A percentile compares a stretch with the other conserved stretches of the same genome.
These are phyloP conservation scores for Chouioia cunea DNA, from an alignment of 2,888 invertebrate species.

Conservation along the genomic window DNA sequence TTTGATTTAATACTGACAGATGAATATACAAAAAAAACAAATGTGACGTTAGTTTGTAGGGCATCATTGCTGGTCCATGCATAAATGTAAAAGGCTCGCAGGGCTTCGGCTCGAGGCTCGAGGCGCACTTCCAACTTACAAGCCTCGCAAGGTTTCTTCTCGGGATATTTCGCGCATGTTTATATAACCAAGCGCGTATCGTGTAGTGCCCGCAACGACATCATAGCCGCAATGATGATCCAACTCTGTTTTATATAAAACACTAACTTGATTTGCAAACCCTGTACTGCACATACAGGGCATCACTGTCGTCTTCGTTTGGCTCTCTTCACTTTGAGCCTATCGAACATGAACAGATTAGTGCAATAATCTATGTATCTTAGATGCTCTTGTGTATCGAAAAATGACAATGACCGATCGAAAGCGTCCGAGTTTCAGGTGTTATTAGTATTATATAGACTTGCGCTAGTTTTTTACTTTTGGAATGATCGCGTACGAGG, in stretches of 20 bases:
- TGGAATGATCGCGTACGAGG: too few relatives aligned
- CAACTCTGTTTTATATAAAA: constrained; percentile 64
- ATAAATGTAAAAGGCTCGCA: constrained; percentile 60
- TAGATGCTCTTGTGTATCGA: not conserved
- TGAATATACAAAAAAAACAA: too few relatives aligned
- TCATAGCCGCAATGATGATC: constrained; percentile 53
- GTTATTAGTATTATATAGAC: too few relatives aligned
- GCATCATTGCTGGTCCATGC: constrained; percentile 61
- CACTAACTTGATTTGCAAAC: constrained; percentile 65
- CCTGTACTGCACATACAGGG: constrained; percentile 57
- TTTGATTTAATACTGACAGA: too few relatives aligned
- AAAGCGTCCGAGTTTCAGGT: too few relatives aligned
- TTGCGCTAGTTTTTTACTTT: not conserved
- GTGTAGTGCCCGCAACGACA: constrained; percentile 50
- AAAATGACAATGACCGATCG: too few relatives aligned
- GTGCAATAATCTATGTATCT: not conserved
- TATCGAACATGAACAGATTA: not conserved
- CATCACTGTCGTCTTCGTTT: constrained; percentile 54
- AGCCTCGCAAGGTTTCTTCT: constrained; percentile 56
- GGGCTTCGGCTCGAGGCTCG: constrained; percentile 52
- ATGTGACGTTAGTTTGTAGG: constrained; percentile 49
- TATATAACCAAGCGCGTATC: constrained; percentile 64
- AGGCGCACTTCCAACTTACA: constrained; percentile 40
- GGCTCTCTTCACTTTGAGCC: not conserved
- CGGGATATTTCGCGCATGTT: constrained; percentile 53